Base-by-base conservation (phyloP, 1,140 invertebrate species). In the Neotoxoptera formosana region DNA sequence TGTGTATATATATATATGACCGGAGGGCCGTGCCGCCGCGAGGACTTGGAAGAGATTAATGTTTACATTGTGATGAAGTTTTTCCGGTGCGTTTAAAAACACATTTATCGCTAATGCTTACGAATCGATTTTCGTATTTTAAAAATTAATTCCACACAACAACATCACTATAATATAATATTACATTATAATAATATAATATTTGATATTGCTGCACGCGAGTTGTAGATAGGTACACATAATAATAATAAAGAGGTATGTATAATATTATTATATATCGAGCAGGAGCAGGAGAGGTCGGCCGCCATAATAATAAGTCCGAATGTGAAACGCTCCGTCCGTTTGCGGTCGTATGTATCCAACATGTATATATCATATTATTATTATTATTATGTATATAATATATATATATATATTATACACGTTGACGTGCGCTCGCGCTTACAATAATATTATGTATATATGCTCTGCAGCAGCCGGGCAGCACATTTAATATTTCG, bases 81-180 rank as follows among this genome's bases (percentile, higher is more conserved):
- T 76, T 91, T 91, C n/a, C 36, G 90, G 45, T 83, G 45, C 56
- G 60, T 81, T 91, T 91, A 91, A 91, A 91, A 91, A 91, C 67
- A 51, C 67, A 91, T 83, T 91, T 83, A 91, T 91, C 60, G 67
- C 67, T 91, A 76, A 67, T 47, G 60, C 60, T n/a, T 67, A 91
- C 90, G 60, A 89, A 89, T 89, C 87, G 87, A 89, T 89, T 89
- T 89, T 89, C 87, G 48, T 89, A 36, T 89, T 89, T 53, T 9
- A 36, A 47, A 53, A 36, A 89, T 89, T 89, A 34, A 89, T 89
- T 89, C 48, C 47, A 53, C 87, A 53, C 87, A 21, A 53, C 48
- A 48, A 87, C 86, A 87, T 47, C 8, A 41, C 25, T 41, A 84
- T 20, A 30, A 47, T 48, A 87, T 17, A 87, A 6, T 30, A n/a